Conservation (phyloP, 2,113 vertebrate genomes). For the Raja brachyura region DNA sequence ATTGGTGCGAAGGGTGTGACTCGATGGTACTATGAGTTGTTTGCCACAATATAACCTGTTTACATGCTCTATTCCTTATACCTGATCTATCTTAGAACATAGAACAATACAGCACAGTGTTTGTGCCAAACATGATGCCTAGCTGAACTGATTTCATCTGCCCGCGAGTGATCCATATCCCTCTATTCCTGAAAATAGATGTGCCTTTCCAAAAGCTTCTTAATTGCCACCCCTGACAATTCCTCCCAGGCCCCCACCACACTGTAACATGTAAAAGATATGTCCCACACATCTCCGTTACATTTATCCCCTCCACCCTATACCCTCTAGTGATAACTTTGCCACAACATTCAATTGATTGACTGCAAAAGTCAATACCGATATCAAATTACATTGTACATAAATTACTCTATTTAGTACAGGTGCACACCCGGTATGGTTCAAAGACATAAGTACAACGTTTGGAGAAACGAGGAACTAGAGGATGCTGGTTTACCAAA, state of each 20-base stretch:
- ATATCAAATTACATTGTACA: neutral
- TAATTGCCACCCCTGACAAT: no score
- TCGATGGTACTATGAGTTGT: neutral
- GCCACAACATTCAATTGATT: neutral
- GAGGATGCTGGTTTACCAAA: no score
- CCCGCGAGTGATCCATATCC: no score
- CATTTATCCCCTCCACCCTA: no score
- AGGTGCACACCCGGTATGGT: neutral
- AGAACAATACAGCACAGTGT: neutral
- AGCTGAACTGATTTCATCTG: no score
- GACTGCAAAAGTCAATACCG: neutral
- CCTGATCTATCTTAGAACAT: neutral
- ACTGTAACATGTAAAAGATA: no score
- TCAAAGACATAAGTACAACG: neutral
- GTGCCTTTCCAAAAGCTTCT: no score
- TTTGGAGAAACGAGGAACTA: neutral
- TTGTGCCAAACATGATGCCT: no score
- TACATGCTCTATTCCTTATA: neutral
- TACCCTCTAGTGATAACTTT: no score
- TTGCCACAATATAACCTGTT: neutral
- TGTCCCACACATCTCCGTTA: no score
- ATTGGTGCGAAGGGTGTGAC: neutral
- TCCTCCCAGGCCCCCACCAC: no score
- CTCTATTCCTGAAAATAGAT: no score
- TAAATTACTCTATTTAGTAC: neutral